A percentile compares a stretch with the other conserved stretches of the same genome.
phyloP scores from a whole-genome alignment of 30 jellyfish, hydroid and myxozoan genomes.

The Mastigias papua region DNA sequence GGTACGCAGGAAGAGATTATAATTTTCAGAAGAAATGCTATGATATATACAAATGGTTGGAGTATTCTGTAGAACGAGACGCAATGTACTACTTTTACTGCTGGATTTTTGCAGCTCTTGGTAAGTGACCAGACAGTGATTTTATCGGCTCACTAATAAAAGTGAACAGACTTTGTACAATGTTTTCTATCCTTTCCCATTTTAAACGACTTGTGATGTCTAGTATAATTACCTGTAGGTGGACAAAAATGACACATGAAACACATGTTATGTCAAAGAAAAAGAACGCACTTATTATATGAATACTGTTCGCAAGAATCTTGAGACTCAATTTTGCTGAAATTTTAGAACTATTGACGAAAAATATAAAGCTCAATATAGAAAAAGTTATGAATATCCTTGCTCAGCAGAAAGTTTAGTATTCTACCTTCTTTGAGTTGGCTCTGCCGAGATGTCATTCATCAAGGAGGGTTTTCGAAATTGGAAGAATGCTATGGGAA shows the following conservation, averaged over 20 bases:
- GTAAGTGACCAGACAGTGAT: background rate
- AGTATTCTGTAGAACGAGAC: slow-evolving; percentile 21
- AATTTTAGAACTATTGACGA: background rate
- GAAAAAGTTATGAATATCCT: background rate
- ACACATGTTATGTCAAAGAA: background rate
- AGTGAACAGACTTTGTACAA: background rate
- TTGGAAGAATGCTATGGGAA: slow-evolving; percentile 64
- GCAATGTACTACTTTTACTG: slow-evolving; percentile 29
- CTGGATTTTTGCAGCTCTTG: slow-evolving; percentile 10
- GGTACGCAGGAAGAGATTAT: background rate
- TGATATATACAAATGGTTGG: slow-evolving; percentile 1
- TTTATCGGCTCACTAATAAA: background rate
- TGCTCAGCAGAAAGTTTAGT: background rate
- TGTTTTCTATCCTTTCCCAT: background rate
- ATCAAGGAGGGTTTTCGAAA: slow-evolving; percentile 46
- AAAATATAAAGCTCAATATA: background rate
- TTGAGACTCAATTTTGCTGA: background rate
- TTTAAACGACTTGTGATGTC: too few species aligned
- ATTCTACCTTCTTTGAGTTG: slow-evolving; percentile 36
- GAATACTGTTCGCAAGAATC: background rate
- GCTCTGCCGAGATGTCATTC: slow-evolving; percentile 45
- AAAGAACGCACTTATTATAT: background rate
- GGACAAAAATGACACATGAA: background rate
- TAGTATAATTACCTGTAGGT: too few species aligned
- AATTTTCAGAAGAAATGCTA: background rate